Base-by-base conservation (phyloP, 92 coral and sea anemone species). In the Phenganax subtilis region DNA sequence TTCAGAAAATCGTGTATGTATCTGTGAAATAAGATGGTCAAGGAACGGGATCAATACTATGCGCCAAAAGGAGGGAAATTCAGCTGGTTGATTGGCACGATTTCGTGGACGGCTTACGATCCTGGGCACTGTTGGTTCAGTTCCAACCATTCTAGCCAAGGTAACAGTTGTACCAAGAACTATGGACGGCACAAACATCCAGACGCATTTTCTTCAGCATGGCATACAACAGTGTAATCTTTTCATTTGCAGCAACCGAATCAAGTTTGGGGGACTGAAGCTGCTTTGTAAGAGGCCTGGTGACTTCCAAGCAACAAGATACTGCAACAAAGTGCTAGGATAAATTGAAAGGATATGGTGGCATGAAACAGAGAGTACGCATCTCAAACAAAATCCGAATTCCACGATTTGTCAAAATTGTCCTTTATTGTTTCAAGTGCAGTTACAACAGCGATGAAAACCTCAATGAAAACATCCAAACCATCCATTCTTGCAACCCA, bases 201-300 rank as follows among this genome's bases (percentile, higher is more conserved):
- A 14, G 8, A 0, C 73, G 64, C 55, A 79, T 29, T 51, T 79
- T 71, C 55, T 79, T 31, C 17, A 79, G 55, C 10, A 10, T 57
- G 16, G 63, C 20, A 62, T 61, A 63, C 9, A 63, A 59, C 60
- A 3, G 57, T 44, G 83, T 29, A 14, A 79, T 73, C 70, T 61
- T 61, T 79, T 79, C 83, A 14, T 72, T 30, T 51, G 83, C 83
- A 30, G 69, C 71, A 11, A 58, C 75, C 15, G 75, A 58, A 52
- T 80, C 72, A 56, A 63, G 15, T 12, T 61, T 57, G 47, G 84
- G 17, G 15, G 71, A 62, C 67, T 81, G 84, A 27, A 81, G 84
- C 63, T 81, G 84, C 51, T n/a, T 52, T 14, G 84, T 80, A 17
- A 80, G 72, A 10, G 75, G 84, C 16, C 72, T 44, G 62, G 84